These are phyloP conservation scores for Neuroterus valhalla DNA, from an alignment of 1,140 invertebrate genomes.

Conservation along the genomic window DNA sequence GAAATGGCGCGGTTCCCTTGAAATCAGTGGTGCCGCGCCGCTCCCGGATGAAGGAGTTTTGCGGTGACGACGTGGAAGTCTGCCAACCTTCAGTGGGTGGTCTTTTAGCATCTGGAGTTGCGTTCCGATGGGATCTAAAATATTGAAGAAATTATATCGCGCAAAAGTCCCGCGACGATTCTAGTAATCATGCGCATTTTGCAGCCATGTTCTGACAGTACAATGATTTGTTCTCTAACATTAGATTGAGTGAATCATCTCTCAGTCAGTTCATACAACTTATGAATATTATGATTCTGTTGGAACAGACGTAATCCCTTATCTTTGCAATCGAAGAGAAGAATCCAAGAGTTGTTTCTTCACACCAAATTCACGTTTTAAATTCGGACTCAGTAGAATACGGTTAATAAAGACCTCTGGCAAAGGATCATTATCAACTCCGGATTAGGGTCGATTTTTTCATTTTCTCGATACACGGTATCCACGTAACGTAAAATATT, in stretches of 20 bases:
- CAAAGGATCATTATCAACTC: too few species aligned
- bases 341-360: background rate
- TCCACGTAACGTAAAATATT: too few species aligned
- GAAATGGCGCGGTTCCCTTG: conserved; percentile 63
- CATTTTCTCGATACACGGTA: too few species aligned
- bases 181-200: conserved; percentile 60
- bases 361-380: too few species aligned
- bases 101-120: conserved; percentile 66
- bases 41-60: conserved; percentile 73
- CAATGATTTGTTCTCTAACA: too few species aligned
- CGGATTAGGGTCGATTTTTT: too few species aligned
- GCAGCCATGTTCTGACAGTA: too few species aligned
- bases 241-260: too few species aligned
- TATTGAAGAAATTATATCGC: conserved; percentile 70
- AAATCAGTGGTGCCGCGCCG: conserved; percentile 69
- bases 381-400: too few species aligned
- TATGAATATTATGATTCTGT: background rate
- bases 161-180: conserved; percentile 61
- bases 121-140: conserved; percentile 63
- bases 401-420: too few species aligned
- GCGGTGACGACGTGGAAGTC: conserved; percentile 72
- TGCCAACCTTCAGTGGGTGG: conserved; percentile 67
- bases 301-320: too few species aligned
- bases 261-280: too few species aligned
- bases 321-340: background rate